phyloP scores from a whole-genome alignment of 2,797 vertebrate genomes.

The Neomorphus geoffroyi region DNA sequence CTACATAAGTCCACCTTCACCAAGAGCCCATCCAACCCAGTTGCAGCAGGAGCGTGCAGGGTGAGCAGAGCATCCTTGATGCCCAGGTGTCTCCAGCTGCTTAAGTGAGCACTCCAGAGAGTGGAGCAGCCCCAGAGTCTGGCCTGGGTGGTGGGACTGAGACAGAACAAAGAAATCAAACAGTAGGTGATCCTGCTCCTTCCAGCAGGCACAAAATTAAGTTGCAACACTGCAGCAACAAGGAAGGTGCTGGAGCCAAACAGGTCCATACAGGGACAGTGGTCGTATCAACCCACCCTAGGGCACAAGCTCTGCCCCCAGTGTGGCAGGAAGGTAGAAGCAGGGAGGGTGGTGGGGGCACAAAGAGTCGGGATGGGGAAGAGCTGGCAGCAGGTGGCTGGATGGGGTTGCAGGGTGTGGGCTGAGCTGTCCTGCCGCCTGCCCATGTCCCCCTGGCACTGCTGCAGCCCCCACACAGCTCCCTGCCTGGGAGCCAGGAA shows the following conservation, averaged over 20 bases:
- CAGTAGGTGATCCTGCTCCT: not conserved
- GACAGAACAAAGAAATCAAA: not conserved
- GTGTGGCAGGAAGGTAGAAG: not conserved
- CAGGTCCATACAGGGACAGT: rapidly evolving
- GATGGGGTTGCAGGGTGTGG: not conserved
- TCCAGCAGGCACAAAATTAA: not conserved
- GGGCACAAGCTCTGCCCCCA: rapidly evolving
- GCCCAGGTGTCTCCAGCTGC: not conserved
- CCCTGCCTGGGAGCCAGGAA: not conserved
- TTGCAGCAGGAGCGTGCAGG: rapidly evolving
- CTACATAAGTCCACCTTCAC: rapidly evolving
- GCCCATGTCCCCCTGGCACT: not conserved
- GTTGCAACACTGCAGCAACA: not conserved
- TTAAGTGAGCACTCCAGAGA: not conserved
- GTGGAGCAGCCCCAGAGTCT: not conserved
- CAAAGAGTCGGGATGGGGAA: rapidly evolving
- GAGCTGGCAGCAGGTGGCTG: not conserved
- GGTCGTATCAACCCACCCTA: not conserved
- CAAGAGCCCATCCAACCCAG: not conserved
- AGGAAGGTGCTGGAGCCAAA: not conserved
- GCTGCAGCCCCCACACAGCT: not conserved
- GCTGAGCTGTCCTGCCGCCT: not conserved
- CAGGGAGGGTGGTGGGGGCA: no score
- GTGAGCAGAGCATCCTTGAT: not conserved
- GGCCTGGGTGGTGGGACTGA: not conserved